These are phyloP conservation scores for Perodicticus potto DNA, from an alignment of 2,797 vertebrate species.

Conservation along the genomic window DNA sequence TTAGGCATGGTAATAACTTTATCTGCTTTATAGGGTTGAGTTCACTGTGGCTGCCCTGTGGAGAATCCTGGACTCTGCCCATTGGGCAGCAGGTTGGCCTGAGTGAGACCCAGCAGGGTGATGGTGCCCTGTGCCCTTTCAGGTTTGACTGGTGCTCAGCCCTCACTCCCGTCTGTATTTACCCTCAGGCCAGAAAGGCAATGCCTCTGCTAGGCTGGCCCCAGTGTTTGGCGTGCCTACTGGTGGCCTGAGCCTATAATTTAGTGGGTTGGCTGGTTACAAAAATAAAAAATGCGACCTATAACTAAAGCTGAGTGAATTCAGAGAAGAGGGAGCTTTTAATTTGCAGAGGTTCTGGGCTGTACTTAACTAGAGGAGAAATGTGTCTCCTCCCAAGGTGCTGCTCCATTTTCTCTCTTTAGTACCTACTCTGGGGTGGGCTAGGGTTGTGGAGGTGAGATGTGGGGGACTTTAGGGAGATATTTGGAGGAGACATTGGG, in stretches of 20 bases:
- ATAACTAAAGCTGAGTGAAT: constrained; percentile 84
- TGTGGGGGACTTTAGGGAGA: not conserved
- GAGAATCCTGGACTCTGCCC: not conserved
- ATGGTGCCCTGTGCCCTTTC: constrained; percentile 48
- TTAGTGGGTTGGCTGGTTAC: constrained; percentile 84
- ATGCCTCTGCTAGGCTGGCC: constrained; percentile 69
- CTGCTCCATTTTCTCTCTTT: constrained; percentile 60
- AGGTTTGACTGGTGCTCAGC: constrained; percentile 65
- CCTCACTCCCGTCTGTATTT: not conserved
- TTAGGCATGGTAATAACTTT: not conserved
- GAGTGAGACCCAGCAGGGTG: not conserved
- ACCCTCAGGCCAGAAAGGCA: constrained; percentile 65
- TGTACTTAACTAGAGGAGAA: constrained; percentile 82
- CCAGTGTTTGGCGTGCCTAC: constrained; percentile 75
- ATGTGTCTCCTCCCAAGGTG: constrained; percentile 70
- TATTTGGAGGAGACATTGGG: not conserved
- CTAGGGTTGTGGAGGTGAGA: not conserved
- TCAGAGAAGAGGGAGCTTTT: constrained; percentile 83
- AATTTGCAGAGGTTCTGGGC: constrained; percentile 82
- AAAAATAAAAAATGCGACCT: constrained; percentile 87
- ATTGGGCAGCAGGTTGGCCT: not conserved
- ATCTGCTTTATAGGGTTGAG: not conserved
- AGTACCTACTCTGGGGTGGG: constrained; percentile 42
- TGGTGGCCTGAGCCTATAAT: constrained; percentile 78
- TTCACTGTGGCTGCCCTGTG: not conserved